Evolutionary conservation across 2,113 vertebrate species (phyloP).

Genomic region (Thomomys bottae): DNA sequence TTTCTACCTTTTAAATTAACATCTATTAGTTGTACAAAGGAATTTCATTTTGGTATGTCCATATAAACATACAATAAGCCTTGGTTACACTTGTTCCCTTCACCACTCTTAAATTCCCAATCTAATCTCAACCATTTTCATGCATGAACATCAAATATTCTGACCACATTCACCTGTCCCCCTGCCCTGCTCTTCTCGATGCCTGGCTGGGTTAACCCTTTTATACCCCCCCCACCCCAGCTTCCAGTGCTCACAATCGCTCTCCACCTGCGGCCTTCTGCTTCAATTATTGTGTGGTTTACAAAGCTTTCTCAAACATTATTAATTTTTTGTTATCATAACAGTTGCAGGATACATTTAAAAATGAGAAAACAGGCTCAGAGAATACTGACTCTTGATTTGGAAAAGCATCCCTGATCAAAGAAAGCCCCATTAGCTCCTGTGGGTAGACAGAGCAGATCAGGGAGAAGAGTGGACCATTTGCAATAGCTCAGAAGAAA

Average conservation of each 20-base stretch:
- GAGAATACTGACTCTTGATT: not conserved
- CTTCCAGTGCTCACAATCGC: not conserved
- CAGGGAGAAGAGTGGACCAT: too few relatives aligned
- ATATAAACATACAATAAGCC: too few relatives aligned
- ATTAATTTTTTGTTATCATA: not conserved
- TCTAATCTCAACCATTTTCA: too few relatives aligned
- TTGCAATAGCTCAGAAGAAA: constrained; percentile 16
- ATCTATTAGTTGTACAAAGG: too few relatives aligned
- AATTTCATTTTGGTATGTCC: too few relatives aligned
- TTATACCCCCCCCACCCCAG: not conserved
- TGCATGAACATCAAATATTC: too few relatives aligned
- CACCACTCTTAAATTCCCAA: too few relatives aligned
- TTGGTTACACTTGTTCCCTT: too few relatives aligned
- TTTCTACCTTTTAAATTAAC: too few relatives aligned
- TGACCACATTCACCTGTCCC: too few relatives aligned
- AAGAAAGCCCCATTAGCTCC: not conserved
- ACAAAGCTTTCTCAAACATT: not conserved
- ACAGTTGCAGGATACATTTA: constrained; percentile 14
- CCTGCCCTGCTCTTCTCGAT: not conserved
- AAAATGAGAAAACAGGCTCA: not conserved
- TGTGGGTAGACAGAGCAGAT: not conserved
- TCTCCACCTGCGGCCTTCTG: not conserved
- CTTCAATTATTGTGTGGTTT: not conserved
- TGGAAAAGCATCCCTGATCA: not conserved
- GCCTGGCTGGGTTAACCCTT: not conserved